Evolutionary conservation across 1,140 invertebrate species (phyloP).

Genomic region (Microplitis demolitor): DNA sequence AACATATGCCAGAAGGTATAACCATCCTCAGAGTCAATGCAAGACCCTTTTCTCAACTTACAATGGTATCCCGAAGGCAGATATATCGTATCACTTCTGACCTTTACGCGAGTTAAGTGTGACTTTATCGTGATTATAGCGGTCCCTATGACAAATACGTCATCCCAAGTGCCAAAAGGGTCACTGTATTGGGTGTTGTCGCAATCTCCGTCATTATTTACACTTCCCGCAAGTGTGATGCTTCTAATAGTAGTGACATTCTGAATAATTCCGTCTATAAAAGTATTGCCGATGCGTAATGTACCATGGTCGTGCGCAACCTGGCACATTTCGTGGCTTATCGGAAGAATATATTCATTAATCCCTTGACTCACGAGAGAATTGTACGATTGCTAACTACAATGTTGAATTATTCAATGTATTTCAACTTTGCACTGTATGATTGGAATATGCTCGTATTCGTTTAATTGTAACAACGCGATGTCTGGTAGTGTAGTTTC

Average conservation of each 20-base stretch:
- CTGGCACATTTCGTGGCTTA: no score
- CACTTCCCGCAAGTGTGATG: no score
- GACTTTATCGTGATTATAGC: neutral
- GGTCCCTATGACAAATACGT: no score
- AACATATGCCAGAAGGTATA: slow-evolving; percentile 27
- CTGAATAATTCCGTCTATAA: no score
- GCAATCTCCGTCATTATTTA: no score
- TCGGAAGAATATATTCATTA: no score
- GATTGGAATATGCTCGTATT: neutral
- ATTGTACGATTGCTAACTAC: no score
- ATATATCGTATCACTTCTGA: slow-evolving; percentile 20
- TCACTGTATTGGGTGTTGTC: no score
- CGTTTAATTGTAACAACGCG: neutral
- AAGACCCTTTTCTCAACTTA: slow-evolving; percentile 18
- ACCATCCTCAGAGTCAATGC: slow-evolving; percentile 25
- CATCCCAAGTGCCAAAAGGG: no score
- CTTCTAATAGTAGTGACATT: no score
- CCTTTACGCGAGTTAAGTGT: neutral
- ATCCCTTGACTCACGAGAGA: no score
- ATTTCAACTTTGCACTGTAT: slow-evolving; percentile 5
- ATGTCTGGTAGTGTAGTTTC: neutral
- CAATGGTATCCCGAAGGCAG: slow-evolving; percentile 14
- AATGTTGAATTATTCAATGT: no score
- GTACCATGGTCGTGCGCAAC: neutral
- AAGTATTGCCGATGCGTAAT: neutral